phyloP scores from a whole-genome alignment of 2,113 vertebrate genomes.

The Aptenodytes forsteri region DNA sequence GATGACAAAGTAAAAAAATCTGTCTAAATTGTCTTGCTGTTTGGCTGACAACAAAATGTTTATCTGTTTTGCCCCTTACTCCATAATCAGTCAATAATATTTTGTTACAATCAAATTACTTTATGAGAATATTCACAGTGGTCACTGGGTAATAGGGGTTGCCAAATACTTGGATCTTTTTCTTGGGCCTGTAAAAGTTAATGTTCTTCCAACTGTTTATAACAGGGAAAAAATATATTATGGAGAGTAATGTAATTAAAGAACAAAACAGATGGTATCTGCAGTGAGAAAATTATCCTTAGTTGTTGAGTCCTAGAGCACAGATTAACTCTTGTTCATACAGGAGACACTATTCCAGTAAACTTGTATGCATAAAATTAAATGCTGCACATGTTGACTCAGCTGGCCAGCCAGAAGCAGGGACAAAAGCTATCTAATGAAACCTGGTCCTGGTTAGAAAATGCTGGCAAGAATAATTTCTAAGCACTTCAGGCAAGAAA shows the following conservation, averaged over 20 bases:
- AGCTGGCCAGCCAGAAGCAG: not conserved
- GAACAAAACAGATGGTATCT: slow-evolving; percentile 16
- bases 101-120: not conserved
- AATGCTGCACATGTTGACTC: not conserved
- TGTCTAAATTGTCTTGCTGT: not conserved
- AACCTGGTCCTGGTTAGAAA: not conserved
- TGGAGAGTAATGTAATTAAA: not conserved
- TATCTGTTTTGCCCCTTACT: not conserved
- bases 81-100: not conserved
- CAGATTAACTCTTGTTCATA: not conserved
- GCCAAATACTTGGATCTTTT: not conserved
- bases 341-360: not conserved
- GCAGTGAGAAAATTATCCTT: not conserved
- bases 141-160: not conserved
- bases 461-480: not conserved
- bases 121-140: not conserved
- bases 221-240: not conserved
- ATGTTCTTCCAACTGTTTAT: not conserved
- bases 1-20: not conserved
- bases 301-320: not conserved
- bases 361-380: not conserved
- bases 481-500: not conserved
- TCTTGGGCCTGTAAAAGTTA: slow-evolving; percentile 1
- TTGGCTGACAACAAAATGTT: not conserved
- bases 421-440: not conserved